A percentile compares a stretch with the other conserved stretches of the same genome.
Conservation (phyloP, 2,888 invertebrate species). For the Sminthurinus aureus region DNA sequence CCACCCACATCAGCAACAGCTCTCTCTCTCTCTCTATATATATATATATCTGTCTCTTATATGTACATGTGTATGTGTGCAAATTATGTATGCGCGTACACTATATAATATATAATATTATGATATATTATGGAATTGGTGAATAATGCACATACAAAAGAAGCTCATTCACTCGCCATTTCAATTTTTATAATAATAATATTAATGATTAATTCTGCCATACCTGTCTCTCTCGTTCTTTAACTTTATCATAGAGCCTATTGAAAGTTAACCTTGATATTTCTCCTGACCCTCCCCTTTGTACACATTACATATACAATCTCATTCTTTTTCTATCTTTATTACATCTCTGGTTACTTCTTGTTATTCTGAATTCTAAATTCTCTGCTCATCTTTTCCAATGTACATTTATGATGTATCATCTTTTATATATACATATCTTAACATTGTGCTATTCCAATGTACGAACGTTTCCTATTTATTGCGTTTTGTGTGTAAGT, state of each 20-base stretch:
- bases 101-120: neutral
- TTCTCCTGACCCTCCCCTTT: conserved; percentile 22
- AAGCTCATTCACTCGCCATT: conserved; percentile 40
- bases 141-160: conserved; percentile 16
- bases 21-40: neutral
- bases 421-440: too few relatives aligned
- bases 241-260: neutral
- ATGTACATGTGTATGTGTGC: conserved; percentile 4
- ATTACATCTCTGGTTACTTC: neutral
- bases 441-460: too few relatives aligned
- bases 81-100: conserved; percentile 31
- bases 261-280: conserved; percentile 31
- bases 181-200: conserved; percentile 36
- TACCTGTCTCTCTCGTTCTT: neutral
- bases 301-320: neutral
- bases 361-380: neutral
- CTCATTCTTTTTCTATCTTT: conserved; percentile 6
- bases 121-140: conserved; percentile 20
- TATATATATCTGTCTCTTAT: neutral
- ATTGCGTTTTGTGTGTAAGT: too few relatives aligned
- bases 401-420: too few relatives aligned
- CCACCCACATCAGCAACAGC: too few relatives aligned
- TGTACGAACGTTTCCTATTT: too few relatives aligned
- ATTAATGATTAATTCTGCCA: conserved; percentile 39
- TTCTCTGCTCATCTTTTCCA: neutral